Evolutionary conservation across 2,888 invertebrate species (phyloP), one percentile per base, ranked within the genome.

Genomic region (Aphidius colemani): DNA sequence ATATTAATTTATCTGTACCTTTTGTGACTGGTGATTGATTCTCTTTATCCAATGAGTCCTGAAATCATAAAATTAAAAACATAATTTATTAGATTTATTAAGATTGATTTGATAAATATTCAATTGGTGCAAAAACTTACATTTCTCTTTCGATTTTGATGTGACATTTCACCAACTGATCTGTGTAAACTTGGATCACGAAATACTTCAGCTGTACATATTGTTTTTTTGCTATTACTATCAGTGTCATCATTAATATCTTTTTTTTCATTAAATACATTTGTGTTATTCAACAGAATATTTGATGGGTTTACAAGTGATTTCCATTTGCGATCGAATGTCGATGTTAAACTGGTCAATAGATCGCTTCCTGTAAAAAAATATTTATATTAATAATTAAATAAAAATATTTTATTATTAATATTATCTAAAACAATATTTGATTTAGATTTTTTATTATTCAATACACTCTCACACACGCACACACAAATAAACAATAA

Each of bases 281-380:
- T 67, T 72, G 69, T 68, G 5, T 30, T 70, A 50, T 70, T 67
- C 63, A 67, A 68, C n/a, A 69, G 45, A n/a, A 72, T 73, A 65
- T 70, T 72, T 64, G 75, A 72, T 64, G 89, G 87, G 84, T 88
- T 89, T 78, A 90, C 87, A 75, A 90, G 83, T 75, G 89, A 89
- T 74, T 89, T 88, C 83, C 93, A 86, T 83, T 94, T 94, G 78
- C 91, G 90, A 82, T 94, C 94, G 83, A 94, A 89, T 66, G 93
- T 90, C 78, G 90, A 91, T 73, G 93, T 94, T 79, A 95, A 88
- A 74, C 90, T 90, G 79, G 91, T 90, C 83, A 94, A 85, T 74
- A 94, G 89, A 85, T 94, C 93, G 79, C 91, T 88, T 82, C 93
- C 94, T 94, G 85, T 63, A 86, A 86, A 3, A 65, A 67, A 64